These are phyloP conservation scores for Neodontobutis hainanensis DNA, from an alignment of 2,113 vertebrate species.

Conservation along the genomic window DNA sequence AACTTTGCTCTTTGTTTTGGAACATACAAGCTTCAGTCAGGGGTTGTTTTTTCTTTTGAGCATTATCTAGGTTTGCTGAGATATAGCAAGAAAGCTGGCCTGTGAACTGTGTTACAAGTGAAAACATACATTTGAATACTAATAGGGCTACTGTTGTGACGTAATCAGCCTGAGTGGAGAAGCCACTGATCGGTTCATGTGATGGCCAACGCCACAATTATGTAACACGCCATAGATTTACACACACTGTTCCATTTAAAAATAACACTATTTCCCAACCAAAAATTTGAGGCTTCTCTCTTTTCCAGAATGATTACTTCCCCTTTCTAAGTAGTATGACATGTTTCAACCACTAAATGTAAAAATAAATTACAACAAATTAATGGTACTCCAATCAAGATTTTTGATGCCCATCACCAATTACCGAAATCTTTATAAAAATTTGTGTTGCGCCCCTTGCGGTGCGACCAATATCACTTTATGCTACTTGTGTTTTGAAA, in stretches of 20 bases:
- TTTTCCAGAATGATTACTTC: no score
- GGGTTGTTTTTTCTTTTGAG: conserved; percentile 18
- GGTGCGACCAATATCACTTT: no score
- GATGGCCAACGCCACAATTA: conserved; percentile 14
- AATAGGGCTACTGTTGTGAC: conserved; percentile 13
- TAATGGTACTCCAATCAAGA: no score
- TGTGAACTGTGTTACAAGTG: conserved; percentile 12
- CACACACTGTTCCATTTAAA: background rate
- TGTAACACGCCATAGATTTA: background rate
- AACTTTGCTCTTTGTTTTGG: conserved; percentile 78
- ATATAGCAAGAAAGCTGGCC: background rate
- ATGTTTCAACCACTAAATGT: no score
- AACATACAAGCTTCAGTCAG: conserved; percentile 32
- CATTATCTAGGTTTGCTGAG: conserved; percentile 26
- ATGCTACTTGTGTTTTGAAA: no score
- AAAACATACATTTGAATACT: conserved; percentile 16
- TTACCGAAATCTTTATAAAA: no score
- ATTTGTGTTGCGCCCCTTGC: no score
- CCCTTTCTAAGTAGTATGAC: no score
- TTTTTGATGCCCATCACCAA: no score
- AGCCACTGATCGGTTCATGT: conserved; percentile 21
- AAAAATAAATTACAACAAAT: no score
- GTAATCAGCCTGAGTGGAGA: conserved; percentile 3
- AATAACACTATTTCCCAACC: no score
- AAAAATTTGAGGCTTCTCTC: no score